Evolutionary conservation across 2,797 vertebrate genomes (phyloP).

Genomic region (Microctenopoma stevenorrisi): DNA sequence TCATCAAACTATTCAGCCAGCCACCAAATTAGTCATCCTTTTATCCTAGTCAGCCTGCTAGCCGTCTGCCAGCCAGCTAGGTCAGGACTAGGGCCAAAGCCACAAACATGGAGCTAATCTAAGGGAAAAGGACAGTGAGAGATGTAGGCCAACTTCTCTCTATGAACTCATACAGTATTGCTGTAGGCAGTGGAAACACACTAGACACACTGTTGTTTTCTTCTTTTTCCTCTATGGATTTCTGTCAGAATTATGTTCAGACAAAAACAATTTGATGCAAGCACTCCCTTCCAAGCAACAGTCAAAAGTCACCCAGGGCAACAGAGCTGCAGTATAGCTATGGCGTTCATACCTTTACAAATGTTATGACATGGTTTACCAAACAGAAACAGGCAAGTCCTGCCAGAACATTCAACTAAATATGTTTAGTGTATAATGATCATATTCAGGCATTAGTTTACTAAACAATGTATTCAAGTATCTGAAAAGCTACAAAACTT

Average conservation of each 20-base stretch:
- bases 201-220: conserved; percentile 3
- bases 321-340: neutral
- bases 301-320: too few species aligned
- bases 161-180: conserved; percentile 14
- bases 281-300: neutral
- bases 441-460: conserved; percentile 36
- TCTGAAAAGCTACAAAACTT: neutral
- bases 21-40: conserved; percentile 52
- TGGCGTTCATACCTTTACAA: neutral
- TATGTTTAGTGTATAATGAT: conserved; percentile 21
- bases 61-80: conserved; percentile 49
- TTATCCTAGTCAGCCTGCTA: conserved; percentile 25
- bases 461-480: conserved; percentile 5
- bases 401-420: conserved; percentile 40
- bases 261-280: neutral
- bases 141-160: conserved; percentile 20
- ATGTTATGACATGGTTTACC: neutral
- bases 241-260: conserved; percentile 14
- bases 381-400: neutral
- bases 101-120: conserved; percentile 46
- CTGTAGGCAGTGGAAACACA: conserved; percentile 18
- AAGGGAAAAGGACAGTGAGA: conserved; percentile 37
- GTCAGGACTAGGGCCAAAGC: conserved; percentile 56
- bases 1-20: conserved; percentile 30
- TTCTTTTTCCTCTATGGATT: conserved; percentile 2